Evolutionary conservation across 1,140 invertebrate species (phyloP).

Genomic region (Neuroterus valhalla): DNA sequence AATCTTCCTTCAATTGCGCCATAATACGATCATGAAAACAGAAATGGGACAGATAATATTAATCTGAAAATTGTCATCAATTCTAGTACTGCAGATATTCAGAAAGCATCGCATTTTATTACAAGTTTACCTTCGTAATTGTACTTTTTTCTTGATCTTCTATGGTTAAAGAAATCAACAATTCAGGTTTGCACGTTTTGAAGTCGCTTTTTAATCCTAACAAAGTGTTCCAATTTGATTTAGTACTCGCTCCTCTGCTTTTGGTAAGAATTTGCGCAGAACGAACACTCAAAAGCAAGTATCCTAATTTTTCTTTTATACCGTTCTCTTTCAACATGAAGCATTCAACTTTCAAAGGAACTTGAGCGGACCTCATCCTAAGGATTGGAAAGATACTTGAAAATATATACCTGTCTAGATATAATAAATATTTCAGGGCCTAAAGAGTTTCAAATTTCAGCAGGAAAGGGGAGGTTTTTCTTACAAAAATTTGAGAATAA

Average conservation of each 20-base stretch:
- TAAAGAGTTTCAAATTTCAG: no score
- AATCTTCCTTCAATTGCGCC: conserved; percentile 11
- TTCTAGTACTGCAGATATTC: no score
- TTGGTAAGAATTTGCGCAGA: conserved; percentile 71
- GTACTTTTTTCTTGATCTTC: conserved; percentile 57
- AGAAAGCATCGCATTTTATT: neutral
- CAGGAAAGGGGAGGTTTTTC: no score
- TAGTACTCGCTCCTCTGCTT: conserved; percentile 52
- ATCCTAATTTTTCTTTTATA: conserved; percentile 73
- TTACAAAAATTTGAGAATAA: no score
- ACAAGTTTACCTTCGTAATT: conserved; percentile 30
- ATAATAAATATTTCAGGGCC: no score
- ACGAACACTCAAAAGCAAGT: conserved; percentile 72
- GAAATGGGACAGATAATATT: neutral
- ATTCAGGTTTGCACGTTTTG: conserved; percentile 71
- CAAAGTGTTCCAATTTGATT: conserved; percentile 72
- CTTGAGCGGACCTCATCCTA: conserved; percentile 73
- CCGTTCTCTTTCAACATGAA: conserved; percentile 67
- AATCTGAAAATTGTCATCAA: no score
- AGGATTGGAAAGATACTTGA: conserved; percentile 37
- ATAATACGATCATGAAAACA: neutral
- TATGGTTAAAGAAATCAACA: conserved; percentile 73
- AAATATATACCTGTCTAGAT: conserved; percentile 14
- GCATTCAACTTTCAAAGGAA: conserved; percentile 75
- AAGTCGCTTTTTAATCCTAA: conserved; percentile 71